Base-by-base conservation (phyloP, 2,888 invertebrate genomes). In the Drosophila ezoana region DNA sequence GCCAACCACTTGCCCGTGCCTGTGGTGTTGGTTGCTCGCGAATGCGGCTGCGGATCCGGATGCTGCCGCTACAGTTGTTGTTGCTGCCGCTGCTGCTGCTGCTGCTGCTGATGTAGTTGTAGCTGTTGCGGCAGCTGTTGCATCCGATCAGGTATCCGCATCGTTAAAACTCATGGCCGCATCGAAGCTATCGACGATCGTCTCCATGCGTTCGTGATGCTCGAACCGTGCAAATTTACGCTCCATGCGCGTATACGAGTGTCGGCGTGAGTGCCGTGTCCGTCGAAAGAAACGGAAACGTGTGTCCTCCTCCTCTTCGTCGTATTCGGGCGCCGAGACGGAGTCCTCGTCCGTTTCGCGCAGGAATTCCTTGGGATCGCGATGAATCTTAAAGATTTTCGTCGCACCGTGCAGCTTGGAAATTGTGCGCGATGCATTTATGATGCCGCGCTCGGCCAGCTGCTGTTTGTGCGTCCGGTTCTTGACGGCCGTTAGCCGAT, bases 291-390 rank as follows among this genome's bases (percentile, higher is more conserved):
- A 88, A n/a, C 89, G 85, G 63, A 82, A 84, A 8, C 89, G 87
- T 60, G 87, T 87, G 52, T 86, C 86, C 63, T 91, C 90, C 70
- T 90, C 90, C 60, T 90, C 89, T 43, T 86, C 89, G 11, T 90
- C 90, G 64, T 91, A 91, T 67, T 90, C 90, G 38, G 90, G 90
- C 38, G 90, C 90, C 43, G 90, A 90, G 1, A 90, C 90, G 1
- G 90, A 91, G 58, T 90, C 91, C 53, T 91, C 90, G 40, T 91
- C 91, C 20, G 86, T 84, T 67, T 91, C 91, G 49, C 91, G 89
- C 70, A 90, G 80, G 53, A 89, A 90, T 23, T 91, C 89, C 57
- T 90, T 90, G 8, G 90, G 89, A 70, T 90, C 90, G 13, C 89
- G 89, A 74, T 91, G 86, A 33, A 90, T 87, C 73, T 91, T 91